phyloP scores from a whole-genome alignment of 2,888 invertebrate genomes.

The Macrophya annulata region DNA sequence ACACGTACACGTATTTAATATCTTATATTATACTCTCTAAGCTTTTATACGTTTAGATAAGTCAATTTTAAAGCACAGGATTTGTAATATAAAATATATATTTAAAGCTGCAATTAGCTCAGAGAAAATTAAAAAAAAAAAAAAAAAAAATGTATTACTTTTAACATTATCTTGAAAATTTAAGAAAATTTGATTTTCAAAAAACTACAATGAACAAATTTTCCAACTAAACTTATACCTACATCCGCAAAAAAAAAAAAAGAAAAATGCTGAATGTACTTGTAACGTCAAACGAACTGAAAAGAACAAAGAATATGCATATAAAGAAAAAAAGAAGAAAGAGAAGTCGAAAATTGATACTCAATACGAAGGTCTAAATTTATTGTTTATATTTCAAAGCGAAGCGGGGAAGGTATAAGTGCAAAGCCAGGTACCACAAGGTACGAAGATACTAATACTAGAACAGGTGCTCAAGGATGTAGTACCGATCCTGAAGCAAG shows the following conservation, averaged over 20 bases:
- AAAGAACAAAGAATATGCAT: background rate
- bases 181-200: too few species aligned
- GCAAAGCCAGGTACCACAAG: conserved; percentile 6
- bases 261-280: background rate
- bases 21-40: background rate
- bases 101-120: background rate
- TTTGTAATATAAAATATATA: too few species aligned
- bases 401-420: background rate
- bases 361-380: background rate
- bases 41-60: background rate
- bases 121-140: background rate
- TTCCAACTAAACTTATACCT: background rate
- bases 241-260: too few species aligned
- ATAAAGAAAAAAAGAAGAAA: background rate
- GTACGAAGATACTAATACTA: background rate
- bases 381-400: background rate
- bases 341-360: background rate
- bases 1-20: background rate
- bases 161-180: too few species aligned
- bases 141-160: background rate
- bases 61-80: too few species aligned
- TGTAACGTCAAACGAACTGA: background rate
- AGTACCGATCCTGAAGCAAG: conserved; percentile 9
- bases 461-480: conserved; percentile 39
- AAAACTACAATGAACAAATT: background rate